Percentiles rank a stretch among this genome's conserved stretches.
Conservation (phyloP, 2,888 invertebrate species). For the Drosophila pegasa region DNA sequence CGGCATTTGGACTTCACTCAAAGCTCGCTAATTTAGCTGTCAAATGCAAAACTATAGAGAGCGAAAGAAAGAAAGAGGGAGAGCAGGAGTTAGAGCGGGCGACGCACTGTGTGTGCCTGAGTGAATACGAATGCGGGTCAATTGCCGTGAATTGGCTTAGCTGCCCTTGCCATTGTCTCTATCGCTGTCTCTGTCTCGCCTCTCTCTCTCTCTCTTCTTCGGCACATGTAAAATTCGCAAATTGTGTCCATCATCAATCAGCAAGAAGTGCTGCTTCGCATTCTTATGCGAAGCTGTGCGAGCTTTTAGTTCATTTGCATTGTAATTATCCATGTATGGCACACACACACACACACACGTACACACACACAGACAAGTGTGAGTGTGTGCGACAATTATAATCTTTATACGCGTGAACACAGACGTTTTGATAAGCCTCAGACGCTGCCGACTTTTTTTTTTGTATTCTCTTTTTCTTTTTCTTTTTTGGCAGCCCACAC, state of each 20-base stretch:
- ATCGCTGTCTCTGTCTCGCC: neutral
- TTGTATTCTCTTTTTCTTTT: neutral
- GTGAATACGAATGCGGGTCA: slow-evolving; percentile 16
- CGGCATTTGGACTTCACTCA: too few relatives aligned
- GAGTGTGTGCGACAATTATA: slow-evolving; percentile 45
- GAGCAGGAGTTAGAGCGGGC: neutral
- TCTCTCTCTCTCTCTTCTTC: too few relatives aligned
- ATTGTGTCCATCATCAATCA: slow-evolving; percentile 27
- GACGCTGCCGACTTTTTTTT: slow-evolving; percentile 14
- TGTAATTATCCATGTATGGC: slow-evolving; percentile 14
- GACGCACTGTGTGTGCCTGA: neutral
- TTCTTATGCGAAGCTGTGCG: neutral
- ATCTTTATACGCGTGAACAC: slow-evolving; percentile 50
- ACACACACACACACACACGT: neutral
- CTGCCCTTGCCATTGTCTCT: neutral
- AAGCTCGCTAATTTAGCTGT: too few relatives aligned
- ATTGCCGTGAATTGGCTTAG: slow-evolving; percentile 8
- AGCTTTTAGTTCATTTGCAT: slow-evolving; percentile 15
- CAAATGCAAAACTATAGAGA: too few relatives aligned
- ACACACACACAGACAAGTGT: neutral
- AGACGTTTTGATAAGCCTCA: slow-evolving; percentile 59
- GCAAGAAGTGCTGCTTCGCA: slow-evolving; percentile 9
- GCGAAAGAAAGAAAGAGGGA: neutral
- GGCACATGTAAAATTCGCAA: slow-evolving; percentile 1
- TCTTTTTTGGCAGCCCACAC: slow-evolving; percentile 10